A percentile compares a stretch with the other conserved stretches of the same genome.
Conservation (phyloP, 2,113 vertebrate genomes). For the Clupea harengus region DNA sequence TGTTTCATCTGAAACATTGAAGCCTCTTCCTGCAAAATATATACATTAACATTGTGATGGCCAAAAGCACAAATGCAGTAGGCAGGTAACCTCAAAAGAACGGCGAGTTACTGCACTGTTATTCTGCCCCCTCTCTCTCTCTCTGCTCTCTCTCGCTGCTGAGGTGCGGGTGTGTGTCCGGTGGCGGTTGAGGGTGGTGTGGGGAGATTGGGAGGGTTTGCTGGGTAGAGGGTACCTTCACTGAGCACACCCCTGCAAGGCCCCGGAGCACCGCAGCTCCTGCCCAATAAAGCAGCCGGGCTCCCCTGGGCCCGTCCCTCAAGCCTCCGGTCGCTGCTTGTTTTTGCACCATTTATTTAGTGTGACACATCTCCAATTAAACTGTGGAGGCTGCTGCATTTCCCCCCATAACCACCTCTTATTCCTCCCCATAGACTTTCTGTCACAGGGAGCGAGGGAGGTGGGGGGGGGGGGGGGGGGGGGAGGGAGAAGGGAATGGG, state of each 20-base stretch:
- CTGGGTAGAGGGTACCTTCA: conserved; percentile 61
- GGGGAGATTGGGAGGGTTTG: conserved; percentile 44
- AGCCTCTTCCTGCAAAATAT: background rate
- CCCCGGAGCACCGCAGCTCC: conserved; percentile 70
- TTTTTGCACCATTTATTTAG: conserved; percentile 81
- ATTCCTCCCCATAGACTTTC: conserved; percentile 76
- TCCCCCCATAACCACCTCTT: conserved; percentile 77
- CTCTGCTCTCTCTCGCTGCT: conserved; percentile 11
- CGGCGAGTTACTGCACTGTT: background rate
- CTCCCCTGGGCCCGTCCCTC: conserved; percentile 73
- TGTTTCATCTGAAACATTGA: background rate
- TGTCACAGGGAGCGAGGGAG: conserved; percentile 71
- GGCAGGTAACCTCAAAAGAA: background rate
- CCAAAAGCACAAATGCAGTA: background rate
- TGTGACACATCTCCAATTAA: conserved; percentile 83
- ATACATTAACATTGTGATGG: background rate
- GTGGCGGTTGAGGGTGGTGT: conserved; percentile 50
- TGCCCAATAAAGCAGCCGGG: conserved; percentile 75
- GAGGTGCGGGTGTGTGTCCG: conserved; percentile 27
- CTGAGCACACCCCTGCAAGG: conserved; percentile 67
- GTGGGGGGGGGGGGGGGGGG: conserved; percentile 62
- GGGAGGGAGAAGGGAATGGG: conserved; percentile 63
- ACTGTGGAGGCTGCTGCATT: conserved; percentile 76
- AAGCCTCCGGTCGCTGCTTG: conserved; percentile 75
- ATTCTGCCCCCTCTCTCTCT: conserved; percentile 45